Conservation (phyloP, 2,888 invertebrate species). For the Campoplex nolae region DNA sequence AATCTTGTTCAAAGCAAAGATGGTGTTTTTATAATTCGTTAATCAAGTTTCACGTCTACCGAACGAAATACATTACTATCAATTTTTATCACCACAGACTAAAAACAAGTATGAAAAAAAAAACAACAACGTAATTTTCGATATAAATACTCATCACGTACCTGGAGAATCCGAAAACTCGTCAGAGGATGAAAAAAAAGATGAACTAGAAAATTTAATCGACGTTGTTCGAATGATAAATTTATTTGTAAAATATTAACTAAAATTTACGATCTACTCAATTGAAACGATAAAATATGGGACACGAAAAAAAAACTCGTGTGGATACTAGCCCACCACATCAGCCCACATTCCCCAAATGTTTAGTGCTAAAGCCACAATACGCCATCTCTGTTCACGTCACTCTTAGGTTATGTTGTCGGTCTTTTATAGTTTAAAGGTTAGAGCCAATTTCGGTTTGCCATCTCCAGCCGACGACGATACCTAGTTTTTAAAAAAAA, state of each 20-base stretch:
- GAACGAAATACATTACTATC: background rate
- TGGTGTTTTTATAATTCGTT: background rate
- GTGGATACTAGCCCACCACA: conserved; percentile 60
- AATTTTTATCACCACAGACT: background rate
- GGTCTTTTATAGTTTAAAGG: background rate
- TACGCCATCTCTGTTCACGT: conserved; percentile 65
- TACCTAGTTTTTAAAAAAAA: background rate
- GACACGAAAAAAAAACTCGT: conserved; percentile 48
- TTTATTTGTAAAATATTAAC: conserved; percentile 43
- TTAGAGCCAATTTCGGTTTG: background rate
- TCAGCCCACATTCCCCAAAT: conserved; percentile 63
- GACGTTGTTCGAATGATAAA: background rate
- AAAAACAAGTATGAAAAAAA: background rate
- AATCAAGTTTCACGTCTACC: background rate
- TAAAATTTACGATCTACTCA: conserved; percentile 50
- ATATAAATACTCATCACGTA: conserved; percentile 28
- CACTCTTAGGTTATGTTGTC: conserved; percentile 57
- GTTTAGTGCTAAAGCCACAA: conserved; percentile 52
- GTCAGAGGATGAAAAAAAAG: conserved; percentile 18
- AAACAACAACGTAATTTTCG: background rate
- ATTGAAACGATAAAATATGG: conserved; percentile 66
- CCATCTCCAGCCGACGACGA: background rate
- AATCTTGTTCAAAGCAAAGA: background rate
- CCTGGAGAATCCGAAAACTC: conserved; percentile 12
- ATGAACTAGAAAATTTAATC: conserved; percentile 29